A percentile compares a stretch with the other conserved stretches of the same genome.
phyloP scores from a whole-genome alignment of 2,888 invertebrate genomes.

The Chalcis sispes region DNA sequence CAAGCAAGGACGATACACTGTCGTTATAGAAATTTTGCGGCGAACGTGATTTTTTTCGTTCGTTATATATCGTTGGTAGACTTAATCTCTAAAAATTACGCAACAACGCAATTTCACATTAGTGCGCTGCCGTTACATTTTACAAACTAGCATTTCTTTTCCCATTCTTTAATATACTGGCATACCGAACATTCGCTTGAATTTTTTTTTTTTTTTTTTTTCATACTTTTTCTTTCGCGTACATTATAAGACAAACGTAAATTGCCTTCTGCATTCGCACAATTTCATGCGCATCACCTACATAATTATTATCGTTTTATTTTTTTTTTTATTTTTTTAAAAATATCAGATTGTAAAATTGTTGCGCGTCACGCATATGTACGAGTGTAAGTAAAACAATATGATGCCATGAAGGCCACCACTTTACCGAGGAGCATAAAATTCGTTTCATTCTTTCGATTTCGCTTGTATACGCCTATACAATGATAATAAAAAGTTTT shows the following conservation, averaged over 20 bases:
- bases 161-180: slow-evolving; percentile 44
- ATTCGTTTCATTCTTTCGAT: slow-evolving; percentile 43
- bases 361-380: slow-evolving; percentile 45
- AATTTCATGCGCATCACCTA: slow-evolving; percentile 43
- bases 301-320: slow-evolving; percentile 54
- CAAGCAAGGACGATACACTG: slow-evolving; percentile 40
- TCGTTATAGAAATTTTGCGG: slow-evolving; percentile 46
- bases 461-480: slow-evolving; percentile 32
- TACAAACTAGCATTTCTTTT: slow-evolving; percentile 53
- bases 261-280: slow-evolving; percentile 56
- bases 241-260: slow-evolving; percentile 49
- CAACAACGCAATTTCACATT: slow-evolving; percentile 47
- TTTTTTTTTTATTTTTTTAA: slow-evolving; percentile 40
- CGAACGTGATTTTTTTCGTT: slow-evolving; percentile 25
- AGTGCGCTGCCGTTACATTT: slow-evolving; percentile 42
- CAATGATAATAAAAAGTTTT: slow-evolving; percentile 59
- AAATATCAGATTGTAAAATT: slow-evolving; percentile 55
- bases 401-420: slow-evolving; percentile 17
- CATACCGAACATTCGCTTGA: slow-evolving; percentile 56
- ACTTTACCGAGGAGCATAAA: slow-evolving; percentile 26
- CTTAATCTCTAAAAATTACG: slow-evolving; percentile 52
- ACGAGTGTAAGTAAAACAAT: slow-evolving; percentile 44
- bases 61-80: slow-evolving; percentile 44
- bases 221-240: slow-evolving; percentile 45
- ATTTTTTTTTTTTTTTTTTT: slow-evolving; percentile 38